A percentile compares a stretch with the other conserved stretches of the same genome.
phyloP scores from a whole-genome alignment of 2,888 invertebrate genomes.

The Noctuana brunneofusca region DNA sequence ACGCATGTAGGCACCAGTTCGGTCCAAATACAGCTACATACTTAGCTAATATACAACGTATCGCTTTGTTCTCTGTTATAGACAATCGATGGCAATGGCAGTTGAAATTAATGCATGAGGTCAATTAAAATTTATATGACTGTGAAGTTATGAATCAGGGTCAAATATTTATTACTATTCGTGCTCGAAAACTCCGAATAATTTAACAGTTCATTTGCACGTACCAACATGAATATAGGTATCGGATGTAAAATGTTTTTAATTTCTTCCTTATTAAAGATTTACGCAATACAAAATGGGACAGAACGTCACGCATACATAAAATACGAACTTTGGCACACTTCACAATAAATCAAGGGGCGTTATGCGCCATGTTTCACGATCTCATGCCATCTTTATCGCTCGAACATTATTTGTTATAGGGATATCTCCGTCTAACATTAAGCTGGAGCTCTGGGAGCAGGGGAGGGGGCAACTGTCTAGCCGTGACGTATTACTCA shows the following conservation, averaged over 20 bases:
- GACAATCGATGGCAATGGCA: slow-evolving; percentile 53
- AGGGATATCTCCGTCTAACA: slow-evolving; percentile 65
- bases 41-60: slow-evolving; percentile 7
- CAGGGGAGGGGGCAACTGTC: slow-evolving; percentile 75
- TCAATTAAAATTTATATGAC: slow-evolving; percentile 49
- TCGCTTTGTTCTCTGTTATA: slow-evolving; percentile 29
- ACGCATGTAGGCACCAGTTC: slow-evolving; percentile 10
- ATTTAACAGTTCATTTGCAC: slow-evolving; percentile 22
- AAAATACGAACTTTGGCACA: slow-evolving; percentile 80
- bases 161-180: slow-evolving; percentile 47
- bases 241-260: slow-evolving; percentile 24
- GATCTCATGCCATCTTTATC: slow-evolving; percentile 69
- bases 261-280: slow-evolving; percentile 28
- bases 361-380: slow-evolving; percentile 84
- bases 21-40: slow-evolving; percentile 15
- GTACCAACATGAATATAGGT: slow-evolving; percentile 6
- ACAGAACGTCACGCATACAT: slow-evolving; percentile 69
- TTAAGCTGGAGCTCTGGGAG: slow-evolving; percentile 67
- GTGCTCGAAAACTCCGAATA: slow-evolving; percentile 30
- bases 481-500: slow-evolving; percentile 81
- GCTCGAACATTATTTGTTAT: slow-evolving; percentile 59
- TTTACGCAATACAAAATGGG: slow-evolving; percentile 32
- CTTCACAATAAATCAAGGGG: slow-evolving; percentile 81
- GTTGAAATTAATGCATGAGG: slow-evolving; percentile 53
- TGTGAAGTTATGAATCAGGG: slow-evolving; percentile 50